Evolutionary conservation across 2,797 vertebrate species (phyloP).

Genomic region (Lacerta viridis): DNA sequence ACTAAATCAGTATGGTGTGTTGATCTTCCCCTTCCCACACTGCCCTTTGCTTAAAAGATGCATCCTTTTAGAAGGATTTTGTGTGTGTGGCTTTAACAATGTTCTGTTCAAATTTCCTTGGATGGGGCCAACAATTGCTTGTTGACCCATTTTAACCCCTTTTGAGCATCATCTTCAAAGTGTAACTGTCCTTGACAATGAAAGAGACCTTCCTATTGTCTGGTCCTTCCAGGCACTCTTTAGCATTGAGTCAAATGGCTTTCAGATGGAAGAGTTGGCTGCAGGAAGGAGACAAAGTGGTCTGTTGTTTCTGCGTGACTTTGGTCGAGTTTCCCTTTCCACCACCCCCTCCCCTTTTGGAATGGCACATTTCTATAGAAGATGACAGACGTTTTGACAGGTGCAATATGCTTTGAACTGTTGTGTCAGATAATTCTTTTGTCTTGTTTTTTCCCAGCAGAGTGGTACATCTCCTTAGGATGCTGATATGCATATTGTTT

Average conservation of each 20-base stretch:
- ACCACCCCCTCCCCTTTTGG: conserved; percentile 69
- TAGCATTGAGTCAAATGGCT: conserved; percentile 85
- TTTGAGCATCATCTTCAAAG: conserved; percentile 90
- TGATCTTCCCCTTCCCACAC: conserved; percentile 60
- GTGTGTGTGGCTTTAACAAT: conserved; percentile 79
- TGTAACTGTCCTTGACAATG: conserved; percentile 95
- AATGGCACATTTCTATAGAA: conserved; percentile 84
- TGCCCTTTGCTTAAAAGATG: conserved; percentile 74
- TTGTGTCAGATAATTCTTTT: conserved; percentile 92
- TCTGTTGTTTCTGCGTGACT: conserved; percentile 88
- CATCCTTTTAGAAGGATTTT: conserved; percentile 75
- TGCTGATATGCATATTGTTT: conserved; percentile 83
- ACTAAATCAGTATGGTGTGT: conserved; percentile 69
- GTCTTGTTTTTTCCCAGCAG: conserved; percentile 87
- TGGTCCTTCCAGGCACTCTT: conserved; percentile 85
- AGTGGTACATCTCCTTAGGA: conserved; percentile 82
- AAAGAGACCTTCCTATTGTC: conserved; percentile 88
- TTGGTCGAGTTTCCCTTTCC: conserved; percentile 86
- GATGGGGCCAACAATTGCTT: conserved; percentile 83
- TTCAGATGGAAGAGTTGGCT: conserved; percentile 85
- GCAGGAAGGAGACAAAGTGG: conserved; percentile 84
- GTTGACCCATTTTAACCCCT: conserved; percentile 90
- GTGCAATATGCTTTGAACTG: conserved; percentile 96
- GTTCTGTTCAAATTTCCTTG: conserved; percentile 82
- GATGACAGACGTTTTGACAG: conserved; percentile 92